phyloP scores from a whole-genome alignment of 2,113 vertebrate genomes.

The Calcarius ornatus region DNA sequence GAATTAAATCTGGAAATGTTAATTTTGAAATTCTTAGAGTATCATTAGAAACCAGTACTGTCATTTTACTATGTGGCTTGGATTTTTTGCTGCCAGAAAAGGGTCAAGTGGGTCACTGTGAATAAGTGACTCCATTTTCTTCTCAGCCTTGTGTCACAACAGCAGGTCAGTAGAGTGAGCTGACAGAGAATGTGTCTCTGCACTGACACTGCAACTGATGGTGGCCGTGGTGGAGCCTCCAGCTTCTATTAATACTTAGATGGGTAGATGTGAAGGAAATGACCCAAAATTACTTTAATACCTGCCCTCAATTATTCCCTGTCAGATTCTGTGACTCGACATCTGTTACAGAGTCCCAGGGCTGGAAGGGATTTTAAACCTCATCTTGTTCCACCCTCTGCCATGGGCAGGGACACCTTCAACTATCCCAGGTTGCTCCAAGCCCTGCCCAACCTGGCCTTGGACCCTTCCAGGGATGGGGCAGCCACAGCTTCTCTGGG shows the following conservation, averaged over 20 bases:
- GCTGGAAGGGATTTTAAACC: background rate
- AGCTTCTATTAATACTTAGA: background rate
- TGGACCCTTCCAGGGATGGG: background rate
- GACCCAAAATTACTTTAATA: background rate
- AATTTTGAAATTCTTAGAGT: background rate
- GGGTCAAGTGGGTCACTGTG: background rate
- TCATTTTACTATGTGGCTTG: background rate
- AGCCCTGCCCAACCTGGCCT: background rate
- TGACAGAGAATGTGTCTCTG: background rate
- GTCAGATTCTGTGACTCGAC: background rate
- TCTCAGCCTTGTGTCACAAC: background rate
- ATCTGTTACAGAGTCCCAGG: background rate
- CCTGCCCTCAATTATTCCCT: background rate
- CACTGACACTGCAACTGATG: background rate
- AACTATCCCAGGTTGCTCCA: rapidly evolving
- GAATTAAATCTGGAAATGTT: background rate
- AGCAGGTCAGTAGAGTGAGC: background rate
- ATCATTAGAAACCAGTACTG: background rate
- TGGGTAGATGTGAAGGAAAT: background rate
- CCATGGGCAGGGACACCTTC: background rate
- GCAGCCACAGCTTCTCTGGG: background rate
- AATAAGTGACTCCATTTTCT: background rate
- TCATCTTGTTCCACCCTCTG: background rate
- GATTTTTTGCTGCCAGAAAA: background rate
- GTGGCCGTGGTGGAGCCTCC: background rate